These are phyloP conservation scores for Colaptes auratus DNA, from an alignment of 2,113 vertebrate species.

Conservation along the genomic window DNA sequence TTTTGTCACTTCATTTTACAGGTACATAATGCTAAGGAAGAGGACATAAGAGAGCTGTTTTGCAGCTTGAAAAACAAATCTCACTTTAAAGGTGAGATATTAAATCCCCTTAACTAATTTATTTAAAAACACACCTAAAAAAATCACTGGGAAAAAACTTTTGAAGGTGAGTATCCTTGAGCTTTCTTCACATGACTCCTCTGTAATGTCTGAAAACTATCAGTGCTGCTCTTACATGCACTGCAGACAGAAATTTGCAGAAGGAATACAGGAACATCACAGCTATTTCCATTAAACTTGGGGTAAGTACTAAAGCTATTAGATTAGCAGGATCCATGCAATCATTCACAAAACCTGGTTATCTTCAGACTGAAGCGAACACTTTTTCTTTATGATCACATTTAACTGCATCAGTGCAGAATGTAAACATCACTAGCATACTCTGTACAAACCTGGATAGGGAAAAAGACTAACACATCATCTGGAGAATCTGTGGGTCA, in stretches of 20 bases:
- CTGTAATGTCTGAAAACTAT: background rate
- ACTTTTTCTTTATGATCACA: background rate
- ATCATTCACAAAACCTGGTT: background rate
- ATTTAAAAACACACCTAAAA: background rate
- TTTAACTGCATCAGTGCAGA: background rate
- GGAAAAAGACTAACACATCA: background rate
- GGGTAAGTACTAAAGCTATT: background rate
- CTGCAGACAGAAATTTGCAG: background rate
- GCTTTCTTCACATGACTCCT: background rate
- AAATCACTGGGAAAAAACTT: background rate
- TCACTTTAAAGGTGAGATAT: background rate
- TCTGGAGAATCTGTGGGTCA: background rate
- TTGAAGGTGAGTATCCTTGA: background rate
- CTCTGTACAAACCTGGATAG: background rate
- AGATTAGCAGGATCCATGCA: background rate
- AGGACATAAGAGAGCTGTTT: background rate
- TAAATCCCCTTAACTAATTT: background rate
- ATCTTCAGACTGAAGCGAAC: background rate
- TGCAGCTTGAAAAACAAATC: background rate
- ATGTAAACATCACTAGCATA: background rate
- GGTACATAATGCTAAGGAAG: background rate
- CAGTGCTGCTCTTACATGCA: background rate
- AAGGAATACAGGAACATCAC: background rate
- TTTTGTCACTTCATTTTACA: background rate
- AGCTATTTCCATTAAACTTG: background rate